A percentile compares a stretch with the other conserved stretches of the same genome.
Evolutionary conservation across 2,797 vertebrate genomes (phyloP).

Genomic region (Brotula barbata): DNA sequence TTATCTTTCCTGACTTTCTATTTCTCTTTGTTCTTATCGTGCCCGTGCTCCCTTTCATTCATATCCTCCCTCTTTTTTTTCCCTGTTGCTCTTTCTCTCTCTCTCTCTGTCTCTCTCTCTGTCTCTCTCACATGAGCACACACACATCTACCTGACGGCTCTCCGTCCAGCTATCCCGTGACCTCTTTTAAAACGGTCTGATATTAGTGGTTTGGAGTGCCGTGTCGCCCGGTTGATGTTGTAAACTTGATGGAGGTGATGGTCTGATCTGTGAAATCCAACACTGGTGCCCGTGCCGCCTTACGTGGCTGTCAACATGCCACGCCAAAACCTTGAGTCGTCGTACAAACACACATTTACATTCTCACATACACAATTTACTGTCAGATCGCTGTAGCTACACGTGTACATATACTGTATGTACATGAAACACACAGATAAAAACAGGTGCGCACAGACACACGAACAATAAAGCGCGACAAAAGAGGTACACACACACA

Average conservation of each 20-base stretch:
- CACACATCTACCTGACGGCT: constrained; percentile 38
- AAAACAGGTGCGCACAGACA: background rate
- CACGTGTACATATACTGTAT: background rate
- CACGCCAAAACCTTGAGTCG: constrained; percentile 26
- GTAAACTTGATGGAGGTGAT: constrained; percentile 52
- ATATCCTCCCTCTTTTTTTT: constrained; percentile 9
- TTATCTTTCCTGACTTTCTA: constrained; percentile 50
- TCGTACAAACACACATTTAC: constrained; percentile 16
- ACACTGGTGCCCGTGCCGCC: constrained; percentile 49
- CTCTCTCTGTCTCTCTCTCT: background rate
- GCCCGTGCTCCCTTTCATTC: constrained; percentile 24
- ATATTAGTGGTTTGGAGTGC: constrained; percentile 55
- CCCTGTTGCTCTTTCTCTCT: background rate
- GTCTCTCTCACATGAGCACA: background rate
- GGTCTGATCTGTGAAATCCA: constrained; percentile 52
- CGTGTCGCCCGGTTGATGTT: constrained; percentile 55
- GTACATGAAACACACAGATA: too few species aligned
- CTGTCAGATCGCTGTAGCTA: background rate
- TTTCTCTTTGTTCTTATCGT: constrained; percentile 55
- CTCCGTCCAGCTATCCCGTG: constrained; percentile 31
- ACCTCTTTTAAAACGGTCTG: constrained; percentile 59
- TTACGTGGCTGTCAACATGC: constrained; percentile 57
- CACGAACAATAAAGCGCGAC: constrained; percentile 3
- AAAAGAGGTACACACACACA: constrained; percentile 18
- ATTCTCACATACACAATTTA: too few species aligned